A percentile compares a stretch with the other conserved stretches of the same genome.
These are phyloP conservation scores for Thunnus albacares DNA, from an alignment of 2,797 vertebrate species.

Conservation along the genomic window DNA sequence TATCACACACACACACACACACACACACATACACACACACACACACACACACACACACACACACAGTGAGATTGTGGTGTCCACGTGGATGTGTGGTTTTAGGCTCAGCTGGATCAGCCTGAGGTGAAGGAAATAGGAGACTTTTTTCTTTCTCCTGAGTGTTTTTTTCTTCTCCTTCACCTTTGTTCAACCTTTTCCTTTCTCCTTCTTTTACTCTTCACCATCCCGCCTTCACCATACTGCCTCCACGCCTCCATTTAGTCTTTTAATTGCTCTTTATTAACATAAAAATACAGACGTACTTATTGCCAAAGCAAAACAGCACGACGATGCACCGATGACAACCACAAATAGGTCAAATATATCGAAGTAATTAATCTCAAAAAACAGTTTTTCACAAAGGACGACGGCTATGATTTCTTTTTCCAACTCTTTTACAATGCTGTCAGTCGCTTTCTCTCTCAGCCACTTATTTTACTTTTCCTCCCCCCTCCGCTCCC, in stretches of 20 bases:
- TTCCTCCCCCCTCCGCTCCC: conserved; percentile 15
- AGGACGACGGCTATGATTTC: background rate
- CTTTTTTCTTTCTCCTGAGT: conserved; percentile 7
- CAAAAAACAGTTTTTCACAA: background rate
- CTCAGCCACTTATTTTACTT: conserved; percentile 45
- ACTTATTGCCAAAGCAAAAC: background rate
- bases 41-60: conserved; percentile 10
- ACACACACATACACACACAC: conserved; percentile 1
- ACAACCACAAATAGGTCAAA: background rate
- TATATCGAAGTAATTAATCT: conserved; percentile 1
- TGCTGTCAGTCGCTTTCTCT: conserved; percentile 34
- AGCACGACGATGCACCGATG: background rate
- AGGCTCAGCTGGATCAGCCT: conserved; percentile 53
- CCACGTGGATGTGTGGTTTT: conserved; percentile 65
- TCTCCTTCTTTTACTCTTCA: background rate
- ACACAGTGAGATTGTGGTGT: conserved; percentile 26
- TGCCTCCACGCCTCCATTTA: background rate
- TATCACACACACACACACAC: conserved; percentile 4
- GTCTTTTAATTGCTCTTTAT: background rate
- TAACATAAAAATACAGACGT: background rate
- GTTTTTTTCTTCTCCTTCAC: conserved; percentile 20
- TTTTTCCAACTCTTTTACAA: background rate
- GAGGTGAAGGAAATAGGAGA: conserved; percentile 49
- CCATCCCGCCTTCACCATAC: background rate
- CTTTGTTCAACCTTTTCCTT: conserved; percentile 2